Evolutionary conservation across 2,113 vertebrate genomes (phyloP), one percentile per base, ranked within the genome.

Genomic region (Grus americana): DNA sequence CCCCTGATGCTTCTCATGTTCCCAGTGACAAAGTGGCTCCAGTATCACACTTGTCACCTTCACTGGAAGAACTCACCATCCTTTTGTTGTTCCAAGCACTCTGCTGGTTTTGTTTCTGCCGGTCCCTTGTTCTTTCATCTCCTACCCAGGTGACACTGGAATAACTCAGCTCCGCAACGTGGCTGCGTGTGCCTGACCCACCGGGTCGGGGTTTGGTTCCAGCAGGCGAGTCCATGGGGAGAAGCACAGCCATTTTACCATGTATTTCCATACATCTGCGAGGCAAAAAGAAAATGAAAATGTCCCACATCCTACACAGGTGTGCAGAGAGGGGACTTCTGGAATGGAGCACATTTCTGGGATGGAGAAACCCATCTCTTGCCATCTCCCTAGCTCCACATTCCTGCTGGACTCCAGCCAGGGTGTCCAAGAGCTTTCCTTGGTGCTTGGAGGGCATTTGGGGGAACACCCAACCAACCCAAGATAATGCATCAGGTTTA

Each of bases 381-480:
- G 22, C 26, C 27, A 6, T 67, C 26, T 58, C 29, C 26, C 16
- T 21, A 85, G 52, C 57, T 40, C 29, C 79, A 71, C 0, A 1
- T 47, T 50, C 26, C 30, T 3, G 8, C 34, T 72, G 73, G 44
- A 47, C 5, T 8, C 15, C 40, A 55, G 52, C 18, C 52, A 54
- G 79, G 7, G 29, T 42, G 44, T 66, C 52, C 4, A 23, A 26
- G 11, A 0, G 1, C 18, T 80, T 73, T 70, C 38, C n/a, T 78
- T 0, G 0, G 6, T 1, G 3, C 15, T 34, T 21, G n/a, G 30
- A 67, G n/a, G 47, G 3, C 3, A 1, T 57, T 76, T 0, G 5
- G 40, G 44, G 2, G 0, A 71, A 17, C 55, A 76, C 55, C 46
- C 83, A 85, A 58, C 9, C 12, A 88, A 47, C 38, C 40, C 49